These are phyloP conservation scores for Scarus forsteni DNA, from an alignment of 2,797 vertebrate species.

Conservation along the genomic window DNA sequence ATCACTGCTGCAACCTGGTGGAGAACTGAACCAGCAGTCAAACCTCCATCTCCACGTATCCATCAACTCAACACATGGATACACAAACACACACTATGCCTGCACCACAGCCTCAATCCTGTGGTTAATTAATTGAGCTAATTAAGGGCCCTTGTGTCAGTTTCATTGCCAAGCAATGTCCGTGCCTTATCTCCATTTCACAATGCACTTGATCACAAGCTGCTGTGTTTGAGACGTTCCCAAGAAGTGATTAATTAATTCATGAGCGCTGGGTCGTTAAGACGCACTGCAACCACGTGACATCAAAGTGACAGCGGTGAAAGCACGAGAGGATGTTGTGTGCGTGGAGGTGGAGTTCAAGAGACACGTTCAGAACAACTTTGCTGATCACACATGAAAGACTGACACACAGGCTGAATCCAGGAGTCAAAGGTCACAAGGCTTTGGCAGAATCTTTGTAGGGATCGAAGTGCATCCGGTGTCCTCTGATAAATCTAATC, in stretches of 20 bases:
- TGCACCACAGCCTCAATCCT: conserved; percentile 23
- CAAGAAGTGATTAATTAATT: conserved; percentile 76
- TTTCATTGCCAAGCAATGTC: conserved; percentile 77
- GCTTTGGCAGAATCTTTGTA: conserved; percentile 39
- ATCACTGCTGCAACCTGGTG: conserved; percentile 40
- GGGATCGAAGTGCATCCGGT: conserved; percentile 49
- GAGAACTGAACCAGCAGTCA: conserved; percentile 28
- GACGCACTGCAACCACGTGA: conserved; percentile 48
- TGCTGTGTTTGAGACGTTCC: conserved; percentile 69
- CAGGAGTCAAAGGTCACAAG: conserved; percentile 52
- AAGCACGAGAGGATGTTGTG: conserved; percentile 18
- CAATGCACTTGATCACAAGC: conserved; percentile 82
- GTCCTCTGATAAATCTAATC: conserved; percentile 52
- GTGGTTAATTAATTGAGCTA: conserved; percentile 83
- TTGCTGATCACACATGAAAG: conserved; percentile 58
- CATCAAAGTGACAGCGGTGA: conserved; percentile 62
- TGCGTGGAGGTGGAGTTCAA: conserved; percentile 16
- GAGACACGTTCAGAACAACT: conserved; percentile 33
- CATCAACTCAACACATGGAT: conserved; percentile 7
- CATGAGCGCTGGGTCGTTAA: conserved; percentile 57
- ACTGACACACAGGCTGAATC: conserved; percentile 25
- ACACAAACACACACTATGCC: background rate
- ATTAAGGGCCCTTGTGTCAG: conserved; percentile 78
- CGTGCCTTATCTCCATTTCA: conserved; percentile 78
- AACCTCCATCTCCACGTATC: conserved; percentile 46